Conservation (phyloP, 2,888 invertebrate genomes). For the Melanostoma scalare region DNA sequence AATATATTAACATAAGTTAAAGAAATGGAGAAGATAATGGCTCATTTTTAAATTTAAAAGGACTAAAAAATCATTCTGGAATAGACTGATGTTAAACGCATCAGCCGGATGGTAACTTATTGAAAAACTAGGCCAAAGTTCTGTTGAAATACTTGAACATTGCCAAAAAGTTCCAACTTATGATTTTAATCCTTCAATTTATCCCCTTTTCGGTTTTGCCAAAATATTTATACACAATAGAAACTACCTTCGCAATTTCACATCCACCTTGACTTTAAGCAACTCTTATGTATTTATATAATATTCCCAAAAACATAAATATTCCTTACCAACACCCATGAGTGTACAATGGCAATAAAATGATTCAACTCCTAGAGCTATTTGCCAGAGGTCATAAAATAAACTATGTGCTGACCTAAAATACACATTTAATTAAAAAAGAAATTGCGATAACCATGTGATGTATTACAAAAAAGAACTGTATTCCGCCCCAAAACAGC, state of each 20-base stretch:
- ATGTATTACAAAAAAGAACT: conserved; percentile 19
- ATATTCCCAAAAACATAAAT: conserved; percentile 19
- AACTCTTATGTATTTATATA: neutral
- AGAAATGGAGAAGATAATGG: too few species aligned
- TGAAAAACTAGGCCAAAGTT: too few species aligned
- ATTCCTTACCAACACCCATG: conserved; percentile 56
- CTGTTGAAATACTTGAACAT: neutral
- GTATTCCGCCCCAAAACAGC: conserved; percentile 36
- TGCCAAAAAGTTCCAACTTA: neutral
- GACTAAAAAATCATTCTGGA: too few species aligned
- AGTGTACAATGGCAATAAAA: conserved; percentile 25
- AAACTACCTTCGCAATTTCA: conserved; percentile 24
- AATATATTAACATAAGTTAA: too few species aligned
- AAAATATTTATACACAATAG: conserved; percentile 34
- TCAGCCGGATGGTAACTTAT: too few species aligned
- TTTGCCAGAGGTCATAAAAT: conserved; percentile 56
- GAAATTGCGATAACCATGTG: conserved; percentile 9
- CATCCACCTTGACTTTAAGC: conserved; percentile 40
- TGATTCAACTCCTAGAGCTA: conserved; percentile 39
- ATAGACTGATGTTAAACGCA: too few species aligned
- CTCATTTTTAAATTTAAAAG: too few species aligned
- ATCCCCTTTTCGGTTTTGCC: conserved; percentile 31
- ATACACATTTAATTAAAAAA: conserved; percentile 48
- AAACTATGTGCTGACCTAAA: conserved; percentile 59
- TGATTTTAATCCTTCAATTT: conserved; percentile 44